Evolutionary conservation across 2,888 invertebrate genomes (phyloP), one percentile per base, ranked within the genome.

Genomic region (Phasia obesa): DNA sequence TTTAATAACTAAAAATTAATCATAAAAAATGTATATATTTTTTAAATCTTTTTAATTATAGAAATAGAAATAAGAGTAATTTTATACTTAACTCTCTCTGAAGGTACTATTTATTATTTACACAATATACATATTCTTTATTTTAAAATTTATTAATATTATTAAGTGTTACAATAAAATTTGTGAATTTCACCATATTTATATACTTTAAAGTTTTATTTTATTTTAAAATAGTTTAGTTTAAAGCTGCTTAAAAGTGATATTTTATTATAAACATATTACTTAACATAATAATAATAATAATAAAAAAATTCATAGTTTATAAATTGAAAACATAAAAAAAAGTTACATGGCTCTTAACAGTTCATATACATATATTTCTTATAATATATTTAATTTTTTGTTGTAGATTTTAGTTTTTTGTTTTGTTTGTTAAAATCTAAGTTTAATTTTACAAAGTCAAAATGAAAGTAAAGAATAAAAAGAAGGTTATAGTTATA

Each of bases 51-150:
- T 38, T 2, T 44, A 47, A 59, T 17, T 17, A 19, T 53, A 13
- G 19, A 38, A 23, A 51, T 13, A 53, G 13, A 60, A 47, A 77
- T 70, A 57, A 53, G 1, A 44, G 5, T 69, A 60, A n/a, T n/a
- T 60, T 23, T 67, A 80, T 80, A 80, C 79, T 80, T 80, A 74
- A 74, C 79, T 80, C 67, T 38, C 31, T 71, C 35, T 55, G 55
- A 47, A 3, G 19, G 5, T 19, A 35, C 17, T 57, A 57, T 57
- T 60, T 71, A 44, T 60, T 80, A 67, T 69, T 60, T 80, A 74
- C 60, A 80, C 73, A 74, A 67, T 44, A 80, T 80, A 80, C 76
- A 76, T 81, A 75, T 25, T 2, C 49, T 70, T 81, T 47, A 57
- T 55, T 55, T 62, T 53, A 25, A 60, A 23, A 62, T 77, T 77